Base-by-base conservation (phyloP, 2,888 invertebrate genomes). In the Sesia apiformis region DNA sequence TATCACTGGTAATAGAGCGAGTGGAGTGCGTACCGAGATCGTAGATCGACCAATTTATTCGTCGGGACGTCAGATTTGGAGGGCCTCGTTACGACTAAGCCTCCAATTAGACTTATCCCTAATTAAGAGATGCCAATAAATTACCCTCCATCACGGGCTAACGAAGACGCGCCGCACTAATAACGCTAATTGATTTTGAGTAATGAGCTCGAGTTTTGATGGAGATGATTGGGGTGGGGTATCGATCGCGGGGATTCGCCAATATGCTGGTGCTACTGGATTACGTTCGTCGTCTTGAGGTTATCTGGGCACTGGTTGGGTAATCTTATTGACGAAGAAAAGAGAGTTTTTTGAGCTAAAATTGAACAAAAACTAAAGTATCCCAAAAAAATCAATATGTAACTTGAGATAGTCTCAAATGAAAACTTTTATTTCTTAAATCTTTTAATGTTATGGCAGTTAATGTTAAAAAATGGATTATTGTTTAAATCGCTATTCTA, bases 101-200 rank as follows among this genome's bases (percentile, higher is more conserved):
- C 89, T 84, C 90, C 90, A 90, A 90, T 90, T 90, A 90, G 90
- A 90, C 90, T 90, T 90, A 90, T 90, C 90, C 90, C 90, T 90
- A 90, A 90, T 90, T 90, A 90, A 90, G 90, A 90, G 90, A 90
- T 90, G 90, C 90, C 90, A 88, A 90, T 90, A 90, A 90, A 90
- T 90, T 90, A 90, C 90, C 89, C 90, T 89, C 90, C 89, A 90
- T 90, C 90, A 90, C 84, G 84, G 87, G 74, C 86, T 89, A 88
- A 88, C 88, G 89, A 90, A 89, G 90, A 89, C 88, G 88, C 83
- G 83, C 82, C 85, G 80, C 82, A 85, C 89, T 89, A 89, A 89
- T 89, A 88, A 88, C 87, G 84, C 79, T 89, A 89, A 89, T 89
- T 89, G 89, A 88, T 89, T 88, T 89, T 89, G 89, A 89, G 89